These are phyloP conservation scores for Phrynocephalus versicolor DNA, from an alignment of 2,113 vertebrate genomes.

Conservation along the genomic window DNA sequence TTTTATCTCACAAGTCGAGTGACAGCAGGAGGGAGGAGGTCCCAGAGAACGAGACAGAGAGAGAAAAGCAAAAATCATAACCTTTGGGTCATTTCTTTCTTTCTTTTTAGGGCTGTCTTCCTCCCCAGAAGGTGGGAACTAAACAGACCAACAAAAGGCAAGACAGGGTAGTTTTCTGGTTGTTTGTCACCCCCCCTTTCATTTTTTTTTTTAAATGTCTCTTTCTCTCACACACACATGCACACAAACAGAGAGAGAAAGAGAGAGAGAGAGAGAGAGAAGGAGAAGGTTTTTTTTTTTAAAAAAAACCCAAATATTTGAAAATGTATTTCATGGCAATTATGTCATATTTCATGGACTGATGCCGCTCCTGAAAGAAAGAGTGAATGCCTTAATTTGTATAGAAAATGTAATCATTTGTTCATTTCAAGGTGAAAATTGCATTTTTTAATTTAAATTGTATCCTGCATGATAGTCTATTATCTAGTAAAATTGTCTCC, in stretches of 20 bases:
- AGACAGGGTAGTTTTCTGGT: not conserved
- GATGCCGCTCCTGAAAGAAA: slow-evolving; percentile 95
- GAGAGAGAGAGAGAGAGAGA: not conserved
- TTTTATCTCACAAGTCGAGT: slow-evolving; percentile 91
- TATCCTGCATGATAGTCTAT: slow-evolving; percentile 99
- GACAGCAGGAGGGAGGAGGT: slow-evolving; percentile 56
- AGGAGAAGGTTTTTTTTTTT: slow-evolving; percentile 9
- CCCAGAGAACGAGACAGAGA: slow-evolving; percentile 21
- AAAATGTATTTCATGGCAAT: slow-evolving; percentile 99
- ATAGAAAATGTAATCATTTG: slow-evolving; percentile 99
- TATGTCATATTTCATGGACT: slow-evolving; percentile 99
- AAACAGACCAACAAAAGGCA: not conserved
- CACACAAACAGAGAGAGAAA: slow-evolving; percentile 50
- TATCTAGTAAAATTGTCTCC: slow-evolving; percentile 99
- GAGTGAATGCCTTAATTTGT: slow-evolving; percentile 99
- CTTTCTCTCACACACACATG: slow-evolving; percentile 50
- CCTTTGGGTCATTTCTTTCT: slow-evolving; percentile 87
- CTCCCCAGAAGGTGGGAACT: slow-evolving; percentile 87
- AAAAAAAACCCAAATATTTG: slow-evolving; percentile 99
- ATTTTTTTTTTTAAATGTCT: slow-evolving; percentile 65
- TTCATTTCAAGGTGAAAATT: slow-evolving; percentile 99
- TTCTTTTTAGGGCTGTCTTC: slow-evolving; percentile 79
- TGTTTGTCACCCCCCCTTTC: not conserved
- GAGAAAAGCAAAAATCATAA: slow-evolving; percentile 56
- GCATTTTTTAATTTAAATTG: slow-evolving; percentile 99